These are phyloP conservation scores for Drosophila pallidifrons DNA, from an alignment of 1,140 invertebrate genomes.

Conservation along the genomic window DNA sequence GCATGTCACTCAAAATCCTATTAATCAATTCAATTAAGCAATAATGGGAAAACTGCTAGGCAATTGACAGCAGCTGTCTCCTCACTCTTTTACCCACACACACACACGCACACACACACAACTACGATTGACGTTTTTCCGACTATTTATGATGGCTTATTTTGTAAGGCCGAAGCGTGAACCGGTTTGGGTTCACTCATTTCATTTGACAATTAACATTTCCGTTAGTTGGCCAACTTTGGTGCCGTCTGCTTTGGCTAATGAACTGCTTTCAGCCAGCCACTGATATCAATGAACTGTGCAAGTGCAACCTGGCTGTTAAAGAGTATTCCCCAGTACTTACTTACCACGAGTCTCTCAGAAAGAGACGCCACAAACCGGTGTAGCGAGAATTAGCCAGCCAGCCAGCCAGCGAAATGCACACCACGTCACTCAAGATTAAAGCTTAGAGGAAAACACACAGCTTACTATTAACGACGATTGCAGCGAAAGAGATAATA, in stretches of 20 bases:
- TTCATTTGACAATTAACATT: slow-evolving; percentile 82
- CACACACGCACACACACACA: slow-evolving; percentile 44
- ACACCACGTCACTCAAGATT: slow-evolving; percentile 21
- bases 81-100: slow-evolving; percentile 14
- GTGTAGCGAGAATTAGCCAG: slow-evolving; percentile 61
- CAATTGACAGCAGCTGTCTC: slow-evolving; percentile 54
- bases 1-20: slow-evolving; percentile 80
- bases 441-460: slow-evolving; percentile 7
- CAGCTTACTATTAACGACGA: background rate
- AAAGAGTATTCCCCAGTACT: background rate
- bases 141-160: slow-evolving; percentile 81
- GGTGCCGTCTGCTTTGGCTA: slow-evolving; percentile 81
- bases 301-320: slow-evolving; percentile 31
- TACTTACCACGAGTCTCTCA: background rate
- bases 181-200: slow-evolving; percentile 69
- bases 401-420: slow-evolving; percentile 4
- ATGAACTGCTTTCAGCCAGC: slow-evolving; percentile 64
- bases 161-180: slow-evolving; percentile 63
- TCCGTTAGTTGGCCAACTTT: slow-evolving; percentile 83
- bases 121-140: slow-evolving; percentile 61
- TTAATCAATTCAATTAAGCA: slow-evolving; percentile 82
- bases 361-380: slow-evolving; percentile 46
- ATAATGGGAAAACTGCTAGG: slow-evolving; percentile 77
- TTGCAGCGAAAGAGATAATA: background rate
- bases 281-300: slow-evolving; percentile 66